Conservation (phyloP, 2,113 vertebrate species). For the Stictonetta naevosa region DNA sequence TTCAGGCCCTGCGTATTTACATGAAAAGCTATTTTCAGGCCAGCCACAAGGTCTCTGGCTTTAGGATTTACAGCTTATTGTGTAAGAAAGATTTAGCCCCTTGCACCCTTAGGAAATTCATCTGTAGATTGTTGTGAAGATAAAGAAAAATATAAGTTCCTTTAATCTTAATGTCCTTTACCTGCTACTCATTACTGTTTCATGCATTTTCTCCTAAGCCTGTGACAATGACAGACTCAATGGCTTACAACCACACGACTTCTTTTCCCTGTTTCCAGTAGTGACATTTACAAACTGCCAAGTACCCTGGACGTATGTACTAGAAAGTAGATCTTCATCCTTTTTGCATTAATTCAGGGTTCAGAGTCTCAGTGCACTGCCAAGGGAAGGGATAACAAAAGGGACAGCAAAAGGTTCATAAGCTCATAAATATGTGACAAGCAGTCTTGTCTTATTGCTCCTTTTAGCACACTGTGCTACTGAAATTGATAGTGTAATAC, state of each 20-base stretch:
- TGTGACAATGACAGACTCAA: constrained; percentile 43
- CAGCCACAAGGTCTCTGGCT: constrained; percentile 45
- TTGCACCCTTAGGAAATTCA: constrained; percentile 62
- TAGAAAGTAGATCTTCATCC: neutral
- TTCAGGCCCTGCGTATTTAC: constrained; percentile 43
- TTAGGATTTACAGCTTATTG: constrained; percentile 57
- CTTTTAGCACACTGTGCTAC: neutral
- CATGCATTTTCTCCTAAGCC: constrained; percentile 51
- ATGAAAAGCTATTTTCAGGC: constrained; percentile 51
- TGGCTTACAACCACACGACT: neutral
- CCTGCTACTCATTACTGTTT: constrained; percentile 63
- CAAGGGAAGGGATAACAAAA: constrained; percentile 54
- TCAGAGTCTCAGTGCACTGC: neutral
- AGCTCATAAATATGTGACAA: constrained; percentile 58
- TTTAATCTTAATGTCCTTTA: constrained; percentile 71
- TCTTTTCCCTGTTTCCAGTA: neutral
- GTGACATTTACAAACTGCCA: constrained; percentile 44
- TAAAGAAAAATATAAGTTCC: constrained; percentile 65
- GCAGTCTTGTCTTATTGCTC: constrained; percentile 41
- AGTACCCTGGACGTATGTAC: neutral
- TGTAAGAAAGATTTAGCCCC: constrained; percentile 29
- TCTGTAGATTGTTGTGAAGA: constrained; percentile 64
- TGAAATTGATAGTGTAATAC: constrained; percentile 12
- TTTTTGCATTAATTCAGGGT: neutral
- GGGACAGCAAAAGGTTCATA: constrained; percentile 46